Evolutionary conservation across 2,797 vertebrate genomes (phyloP), one percentile per base, ranked within the genome.

Genomic region (Diceros bicornis): DNA sequence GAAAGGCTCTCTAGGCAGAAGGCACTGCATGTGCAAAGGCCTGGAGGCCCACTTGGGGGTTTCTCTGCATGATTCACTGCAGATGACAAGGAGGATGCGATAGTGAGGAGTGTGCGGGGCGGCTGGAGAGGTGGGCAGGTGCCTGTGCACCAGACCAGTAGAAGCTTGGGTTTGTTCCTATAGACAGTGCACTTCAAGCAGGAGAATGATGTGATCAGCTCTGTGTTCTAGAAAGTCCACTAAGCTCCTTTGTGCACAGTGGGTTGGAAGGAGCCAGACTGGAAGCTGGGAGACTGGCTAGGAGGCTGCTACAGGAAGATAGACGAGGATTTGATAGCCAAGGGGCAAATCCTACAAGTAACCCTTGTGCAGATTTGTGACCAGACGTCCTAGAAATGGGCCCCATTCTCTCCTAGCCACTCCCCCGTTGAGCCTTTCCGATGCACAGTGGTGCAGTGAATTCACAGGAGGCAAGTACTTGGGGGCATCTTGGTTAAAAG

Each of bases 381-480:
- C 50, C 18, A 6, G 11, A 62, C 7, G 11, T 8, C 61, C n/a
- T 4, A 7, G 84, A 29, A 34, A 6, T 0, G 27, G 27, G 23
- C 18, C 52, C 6, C 1, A 0, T 50, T 68, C 23, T 50, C 71
- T 16, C 3, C 50, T 52, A 7, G 50, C 14, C 50, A 52, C 14
- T 52, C 50, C 50, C 50, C 32, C 61, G n/a, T 4, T 21, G 71
- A 74, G 59, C 6, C 55, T 41, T 27, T 2, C 6, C 13, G 16
- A 62, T 9, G 12, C 41, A 3, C 10, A 3, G 85, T 0, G 0
- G n/a, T 10, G 1, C 14, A 29, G 7, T 23, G 37, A 64, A 10
- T 11, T 10, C 74, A 6, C 6, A 37, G 57, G 50, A 27, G 34
- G 27, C 27, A 61, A 16, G 41, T 17, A 1, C 5, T 71, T 5